Conservation (phyloP, 2,113 vertebrate genomes). For the Actinemys pallida region DNA sequence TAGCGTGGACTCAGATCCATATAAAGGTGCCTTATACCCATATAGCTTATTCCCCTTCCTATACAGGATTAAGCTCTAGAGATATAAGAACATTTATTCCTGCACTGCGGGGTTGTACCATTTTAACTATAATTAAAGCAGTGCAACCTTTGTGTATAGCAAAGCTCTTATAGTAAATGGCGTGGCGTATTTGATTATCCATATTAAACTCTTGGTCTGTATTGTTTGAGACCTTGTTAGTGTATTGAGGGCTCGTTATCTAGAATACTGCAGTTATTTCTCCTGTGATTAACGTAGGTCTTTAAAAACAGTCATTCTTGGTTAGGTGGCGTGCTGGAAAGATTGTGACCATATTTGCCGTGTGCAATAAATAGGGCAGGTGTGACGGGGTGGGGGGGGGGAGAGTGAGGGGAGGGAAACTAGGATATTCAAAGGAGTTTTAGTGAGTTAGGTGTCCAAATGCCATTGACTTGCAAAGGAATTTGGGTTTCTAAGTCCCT, state of each 20-base stretch:
- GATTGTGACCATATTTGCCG: not conserved
- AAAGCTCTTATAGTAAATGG: not conserved
- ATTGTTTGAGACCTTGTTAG: not conserved
- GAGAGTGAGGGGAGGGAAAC: too few species aligned
- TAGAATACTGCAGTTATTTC: not conserved
- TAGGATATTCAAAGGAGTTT: not conserved
- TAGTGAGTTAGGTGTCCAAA: not conserved
- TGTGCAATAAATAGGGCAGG: not conserved
- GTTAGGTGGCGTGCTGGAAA: not conserved
- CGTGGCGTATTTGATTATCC: accelerated
- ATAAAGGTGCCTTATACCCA: not conserved
- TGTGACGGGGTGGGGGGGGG: not conserved
- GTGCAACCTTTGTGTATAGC: not conserved
- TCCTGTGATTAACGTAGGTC: not conserved
- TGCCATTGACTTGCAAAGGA: not conserved
- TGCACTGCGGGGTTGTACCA: not conserved
- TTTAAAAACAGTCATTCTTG: not conserved
- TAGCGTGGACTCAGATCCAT: not conserved
- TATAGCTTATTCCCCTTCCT: not conserved
- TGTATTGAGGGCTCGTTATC: not conserved
- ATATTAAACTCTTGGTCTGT: accelerated
- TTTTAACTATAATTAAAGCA: not conserved
- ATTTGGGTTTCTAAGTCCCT: not conserved
- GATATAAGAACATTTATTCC: not conserved
- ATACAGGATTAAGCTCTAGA: not conserved